Evolutionary conservation across 2,113 vertebrate species (phyloP).

Genomic region (Brachyistius frenatus): DNA sequence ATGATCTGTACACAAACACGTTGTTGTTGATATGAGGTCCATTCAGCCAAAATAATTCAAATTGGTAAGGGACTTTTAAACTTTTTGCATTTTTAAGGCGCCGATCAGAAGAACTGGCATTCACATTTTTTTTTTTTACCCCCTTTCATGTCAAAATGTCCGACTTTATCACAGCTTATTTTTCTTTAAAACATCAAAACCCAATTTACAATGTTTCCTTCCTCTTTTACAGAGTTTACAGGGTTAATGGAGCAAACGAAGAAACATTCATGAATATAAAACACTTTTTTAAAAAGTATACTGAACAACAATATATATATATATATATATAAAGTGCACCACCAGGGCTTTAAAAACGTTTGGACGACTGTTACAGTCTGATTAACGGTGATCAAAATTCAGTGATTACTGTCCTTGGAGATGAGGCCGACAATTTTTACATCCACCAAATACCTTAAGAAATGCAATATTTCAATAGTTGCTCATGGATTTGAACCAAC

Average conservation of each 20-base stretch:
- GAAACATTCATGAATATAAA: slow-evolving; percentile 2
- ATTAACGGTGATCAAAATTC: too few relatives aligned
- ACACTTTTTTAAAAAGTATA: slow-evolving; percentile 1
- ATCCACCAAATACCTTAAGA: slow-evolving; percentile 10
- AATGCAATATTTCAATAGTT: background rate
- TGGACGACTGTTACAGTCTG: background rate
- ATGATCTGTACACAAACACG: background rate
- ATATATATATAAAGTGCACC: slow-evolving; percentile 8
- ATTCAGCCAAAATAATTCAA: background rate
- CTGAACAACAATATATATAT: background rate
- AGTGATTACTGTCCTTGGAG: too few relatives aligned
- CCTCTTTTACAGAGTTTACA: slow-evolving; percentile 28
- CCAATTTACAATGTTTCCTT: slow-evolving; percentile 22
- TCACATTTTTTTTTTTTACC: too few relatives aligned
- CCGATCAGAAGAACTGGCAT: background rate
- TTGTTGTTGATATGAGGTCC: too few relatives aligned
- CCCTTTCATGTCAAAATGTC: too few relatives aligned
- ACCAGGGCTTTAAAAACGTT: background rate
- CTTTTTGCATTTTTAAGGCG: background rate
- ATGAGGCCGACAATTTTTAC: background rate
- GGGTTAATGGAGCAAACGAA: background rate
- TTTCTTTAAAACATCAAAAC: slow-evolving; percentile 9
- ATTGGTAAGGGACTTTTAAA: background rate
- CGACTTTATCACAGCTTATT: background rate
- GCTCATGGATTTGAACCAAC: background rate